Percentiles rank a stretch among this genome's conserved stretches.
Conservation (phyloP, 2,113 vertebrate genomes). For the Spheniscus mendiculus region DNA sequence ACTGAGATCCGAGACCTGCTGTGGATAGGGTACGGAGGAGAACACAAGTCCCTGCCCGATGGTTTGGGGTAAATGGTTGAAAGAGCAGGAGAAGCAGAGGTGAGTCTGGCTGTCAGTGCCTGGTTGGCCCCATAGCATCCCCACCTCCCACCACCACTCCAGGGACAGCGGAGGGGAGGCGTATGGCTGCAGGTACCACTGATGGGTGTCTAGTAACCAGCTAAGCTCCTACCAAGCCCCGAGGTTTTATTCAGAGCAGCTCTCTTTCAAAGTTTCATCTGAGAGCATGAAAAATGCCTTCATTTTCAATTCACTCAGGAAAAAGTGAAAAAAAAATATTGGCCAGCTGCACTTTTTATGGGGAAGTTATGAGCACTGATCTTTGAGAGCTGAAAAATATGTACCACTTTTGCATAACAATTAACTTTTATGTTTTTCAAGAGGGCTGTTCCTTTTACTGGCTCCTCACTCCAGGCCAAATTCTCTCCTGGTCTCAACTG, state of each 20-base stretch:
- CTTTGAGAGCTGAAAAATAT: not conserved
- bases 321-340: not conserved
- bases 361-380: not conserved
- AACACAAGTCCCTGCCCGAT: rapidly evolving
- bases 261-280: not conserved
- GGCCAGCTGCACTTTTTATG: not conserved
- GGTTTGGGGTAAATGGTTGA: too few relatives aligned
- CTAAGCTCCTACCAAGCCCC: rapidly evolving
- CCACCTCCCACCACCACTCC: rapidly evolving
- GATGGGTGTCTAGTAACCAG: not conserved
- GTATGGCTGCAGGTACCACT: rapidly evolving
- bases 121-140: rapidly evolving
- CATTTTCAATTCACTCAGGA: not conserved
- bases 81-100: not conserved
- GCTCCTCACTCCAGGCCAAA: not conserved
- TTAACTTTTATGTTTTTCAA: not conserved
- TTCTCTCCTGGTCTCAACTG: not conserved
- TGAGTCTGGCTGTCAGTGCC: rapidly evolving
- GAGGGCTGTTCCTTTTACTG: not conserved
- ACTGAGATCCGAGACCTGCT: rapidly evolving
- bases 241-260: rapidly evolving
- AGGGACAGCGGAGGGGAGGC: rapidly evolving
- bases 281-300: not conserved
- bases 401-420: not conserved
- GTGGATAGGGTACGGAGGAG: rapidly evolving